Percentiles rank a stretch among this genome's conserved stretches.
phyloP scores from a whole-genome alignment of 2,113 vertebrate genomes.

The Cyanoderma ruficeps region DNA sequence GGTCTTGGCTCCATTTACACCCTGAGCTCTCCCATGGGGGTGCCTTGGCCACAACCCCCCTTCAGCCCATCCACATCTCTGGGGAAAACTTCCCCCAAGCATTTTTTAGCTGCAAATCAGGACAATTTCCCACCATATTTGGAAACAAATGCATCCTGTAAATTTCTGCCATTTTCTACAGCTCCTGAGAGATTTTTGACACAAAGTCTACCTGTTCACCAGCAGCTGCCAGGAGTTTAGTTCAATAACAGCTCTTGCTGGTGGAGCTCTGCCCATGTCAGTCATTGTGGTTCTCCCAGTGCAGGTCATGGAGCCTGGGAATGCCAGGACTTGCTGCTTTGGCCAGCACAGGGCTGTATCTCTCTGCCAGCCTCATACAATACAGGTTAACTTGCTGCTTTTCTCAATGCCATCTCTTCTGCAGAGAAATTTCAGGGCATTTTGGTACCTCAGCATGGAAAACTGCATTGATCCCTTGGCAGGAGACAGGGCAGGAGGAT shows the following conservation, averaged over 20 bases:
- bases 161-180: not conserved
- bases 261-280: not conserved
- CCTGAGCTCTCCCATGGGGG: not conserved
- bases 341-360: not conserved
- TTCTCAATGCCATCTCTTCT: not conserved
- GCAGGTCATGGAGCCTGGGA: not conserved
- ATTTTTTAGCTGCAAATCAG: not conserved
- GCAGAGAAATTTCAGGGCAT: not conserved
- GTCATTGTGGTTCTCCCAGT: not conserved
- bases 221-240: not conserved
- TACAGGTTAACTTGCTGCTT: not conserved
- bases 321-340: constrained; percentile 37
- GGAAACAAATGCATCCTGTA: not conserved
- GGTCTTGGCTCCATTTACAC: not conserved
- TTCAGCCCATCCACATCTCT: not conserved
- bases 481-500: not conserved
- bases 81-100: not conserved
- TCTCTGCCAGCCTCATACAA: not conserved
- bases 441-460: not conserved
- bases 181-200: not conserved
- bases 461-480: not conserved
- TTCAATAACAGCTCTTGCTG: not conserved
- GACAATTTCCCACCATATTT: not conserved
- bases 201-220: not conserved
- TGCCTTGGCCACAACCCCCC: not conserved